A percentile compares a stretch with the other conserved stretches of the same genome.
These are phyloP conservation scores for Luscinia luscinia DNA, from an alignment of 2,797 vertebrate species.

Conservation along the genomic window DNA sequence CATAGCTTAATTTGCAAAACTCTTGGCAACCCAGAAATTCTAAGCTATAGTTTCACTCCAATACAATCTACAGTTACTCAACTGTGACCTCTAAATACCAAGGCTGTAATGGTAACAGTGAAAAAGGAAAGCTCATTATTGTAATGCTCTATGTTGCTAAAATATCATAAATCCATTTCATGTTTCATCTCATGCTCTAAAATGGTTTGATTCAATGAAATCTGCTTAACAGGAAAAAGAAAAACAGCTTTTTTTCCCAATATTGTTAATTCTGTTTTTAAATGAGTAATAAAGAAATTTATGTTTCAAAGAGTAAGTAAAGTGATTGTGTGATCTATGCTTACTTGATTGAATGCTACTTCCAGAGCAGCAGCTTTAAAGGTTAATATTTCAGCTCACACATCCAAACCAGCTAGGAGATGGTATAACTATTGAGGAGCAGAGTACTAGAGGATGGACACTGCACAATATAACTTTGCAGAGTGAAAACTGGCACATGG, in stretches of 20 bases:
- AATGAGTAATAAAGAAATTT: background rate
- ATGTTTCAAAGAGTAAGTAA: background rate
- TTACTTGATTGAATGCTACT: background rate
- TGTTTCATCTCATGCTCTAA: conserved; percentile 10
- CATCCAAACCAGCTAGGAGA: background rate
- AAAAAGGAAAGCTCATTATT: background rate
- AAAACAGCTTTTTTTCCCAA: background rate
- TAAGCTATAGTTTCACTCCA: conserved; percentile 25
- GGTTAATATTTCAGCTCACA: background rate
- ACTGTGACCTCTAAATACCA: background rate
- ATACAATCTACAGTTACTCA: background rate
- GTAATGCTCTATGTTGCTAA: background rate
- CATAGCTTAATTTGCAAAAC: background rate
- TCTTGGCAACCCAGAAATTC: background rate
- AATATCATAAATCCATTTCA: background rate
- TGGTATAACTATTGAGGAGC: background rate
- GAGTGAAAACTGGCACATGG: background rate
- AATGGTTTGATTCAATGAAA: background rate
- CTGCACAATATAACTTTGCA: background rate
- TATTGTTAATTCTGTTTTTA: background rate
- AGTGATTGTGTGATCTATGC: background rate
- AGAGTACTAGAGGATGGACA: background rate
- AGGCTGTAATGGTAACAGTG: background rate
- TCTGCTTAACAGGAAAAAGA: background rate
- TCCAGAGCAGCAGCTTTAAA: background rate